Percentiles rank a stretch among this genome's conserved stretches.
Conservation (phyloP, 2,797 vertebrate species). For the Gambusia yucatana region DNA sequence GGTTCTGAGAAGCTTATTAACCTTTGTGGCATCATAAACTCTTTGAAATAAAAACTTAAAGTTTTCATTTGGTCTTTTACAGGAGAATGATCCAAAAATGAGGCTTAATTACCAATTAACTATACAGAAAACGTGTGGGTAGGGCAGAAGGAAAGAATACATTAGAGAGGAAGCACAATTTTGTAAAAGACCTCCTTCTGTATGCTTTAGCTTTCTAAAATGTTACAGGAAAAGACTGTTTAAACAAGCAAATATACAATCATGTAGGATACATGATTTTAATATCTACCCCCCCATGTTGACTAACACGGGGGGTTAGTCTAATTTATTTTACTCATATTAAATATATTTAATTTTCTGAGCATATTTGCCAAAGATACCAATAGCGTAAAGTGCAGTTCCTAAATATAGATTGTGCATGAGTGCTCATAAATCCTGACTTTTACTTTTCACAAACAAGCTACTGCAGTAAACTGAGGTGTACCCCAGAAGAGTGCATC, state of each 20-base stretch:
- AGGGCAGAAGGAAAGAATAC: neutral
- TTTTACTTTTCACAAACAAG: neutral
- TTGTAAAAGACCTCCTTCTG: neutral
- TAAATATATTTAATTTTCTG: neutral
- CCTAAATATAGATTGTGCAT: neutral
- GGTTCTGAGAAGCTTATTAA: neutral
- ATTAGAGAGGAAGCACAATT: neutral
- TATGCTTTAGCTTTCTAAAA: neutral
- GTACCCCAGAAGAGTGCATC: neutral
- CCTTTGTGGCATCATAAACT: too few species aligned
- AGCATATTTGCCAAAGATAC: neutral
- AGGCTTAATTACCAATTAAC: neutral
- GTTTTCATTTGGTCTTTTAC: neutral
- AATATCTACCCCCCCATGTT: neutral
- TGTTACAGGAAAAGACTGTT: neutral
- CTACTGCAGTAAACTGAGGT: neutral
- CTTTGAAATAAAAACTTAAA: neutral
- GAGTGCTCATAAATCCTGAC: neutral
- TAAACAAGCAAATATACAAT: neutral
- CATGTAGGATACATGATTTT: neutral
- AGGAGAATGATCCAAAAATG: neutral
- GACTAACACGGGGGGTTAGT: too few species aligned
- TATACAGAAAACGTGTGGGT: neutral
- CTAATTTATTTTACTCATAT: neutral
- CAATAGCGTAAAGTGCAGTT: neutral